Evolutionary conservation across 1,140 invertebrate genomes (phyloP), one percentile per base, ranked within the genome.

Genomic region (Drepana arcuata): DNA sequence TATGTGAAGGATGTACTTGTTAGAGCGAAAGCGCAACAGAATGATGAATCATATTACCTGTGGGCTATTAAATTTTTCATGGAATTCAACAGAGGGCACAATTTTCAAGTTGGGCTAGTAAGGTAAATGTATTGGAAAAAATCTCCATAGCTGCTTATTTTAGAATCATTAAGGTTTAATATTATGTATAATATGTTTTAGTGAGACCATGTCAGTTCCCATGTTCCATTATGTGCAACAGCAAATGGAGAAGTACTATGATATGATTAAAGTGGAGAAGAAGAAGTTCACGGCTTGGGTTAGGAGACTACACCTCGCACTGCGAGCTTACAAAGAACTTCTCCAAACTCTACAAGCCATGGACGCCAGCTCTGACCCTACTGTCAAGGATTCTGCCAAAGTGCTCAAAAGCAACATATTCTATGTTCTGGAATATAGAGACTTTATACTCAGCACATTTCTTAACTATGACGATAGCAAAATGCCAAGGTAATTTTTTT

Each of bases 61-160:
- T 98, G 95, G 95, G 90, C 93, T 4, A 85, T 98, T 55, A 90
- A 92, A 66, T 99, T 98, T 84, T 99, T 98, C 75, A 97, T 98
- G 95, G 94, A 97, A 80, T 98, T 99, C 80, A 97, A 97, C 87
- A 89, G 97, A 48, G 85, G 90, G 60, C 87, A 86, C 51, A 90
- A 91, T 58, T 94, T 95, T 64, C 88, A 93, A 82, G 89, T 97
- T 45, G 94, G 95, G 79, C 86, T 95, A 49, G 91, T 98, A 33
- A 94, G 93, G 93, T 95, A 83, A 86, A 80, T 68, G 34, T 21
- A 9, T 9, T 21, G 18, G 18, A 21, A 21, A 21, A 21, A 21
- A 21, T 5, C 18, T 5, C n/a, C n/a, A n/a, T n/a, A n/a, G n/a
- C n/a, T n/a, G n/a, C 18, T 21, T 21, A 21, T 26, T 26, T 26